Evolutionary conservation across 2,113 vertebrate genomes (phyloP), one percentile per base, ranked within the genome.

Genomic region (Noturus placidus): DNA sequence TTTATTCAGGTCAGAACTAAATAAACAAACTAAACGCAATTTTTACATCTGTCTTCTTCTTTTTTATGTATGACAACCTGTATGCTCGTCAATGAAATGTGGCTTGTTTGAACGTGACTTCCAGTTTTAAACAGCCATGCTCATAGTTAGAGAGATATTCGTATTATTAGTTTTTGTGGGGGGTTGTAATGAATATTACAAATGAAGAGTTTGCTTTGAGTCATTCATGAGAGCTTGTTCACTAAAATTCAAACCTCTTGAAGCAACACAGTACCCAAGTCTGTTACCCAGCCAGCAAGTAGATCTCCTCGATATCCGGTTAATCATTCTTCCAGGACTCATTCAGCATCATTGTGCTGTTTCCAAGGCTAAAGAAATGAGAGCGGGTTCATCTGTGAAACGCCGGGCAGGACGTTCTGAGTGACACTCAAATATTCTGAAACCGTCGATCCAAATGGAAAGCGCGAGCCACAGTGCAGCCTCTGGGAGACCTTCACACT

Each of bases 341-440:
- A 63, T 78, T 22, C 42, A 46, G n/a, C 27, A 78, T 77, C 42
- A 5, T 38, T 50, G 25, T 20, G 4, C 46, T 7, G 42, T 87
- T 74, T 70, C 78, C 63, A 72, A 14, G 52, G 54, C 65, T n/a
- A 42, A 56, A 56, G 85, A 78, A 65, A 35, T 54, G 7, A 33
- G 57, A 22, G 30, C 20, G 46, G 46, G 54, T 65, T 87, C 56
- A 69, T 57, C 81, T 38, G 7, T 52, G 56, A 82, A 81, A 84
- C 63, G n/a, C 74, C 5, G 61, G 82, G 63, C 59, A 83, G 61
- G 56, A 79, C 54, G 72, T 54, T 84, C 67, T 70, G 61, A 83
- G 52, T 72, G 88, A 87, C 76, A 81, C 76, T 59, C 65, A 89
- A 86, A 84, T 52, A 74, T 72, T 30, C 79, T 76, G 46, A 76